A percentile compares a stretch with the other conserved stretches of the same genome.
Evolutionary conservation across 2,888 invertebrate genomes (phyloP).

Genomic region (Tachina grossa): DNA sequence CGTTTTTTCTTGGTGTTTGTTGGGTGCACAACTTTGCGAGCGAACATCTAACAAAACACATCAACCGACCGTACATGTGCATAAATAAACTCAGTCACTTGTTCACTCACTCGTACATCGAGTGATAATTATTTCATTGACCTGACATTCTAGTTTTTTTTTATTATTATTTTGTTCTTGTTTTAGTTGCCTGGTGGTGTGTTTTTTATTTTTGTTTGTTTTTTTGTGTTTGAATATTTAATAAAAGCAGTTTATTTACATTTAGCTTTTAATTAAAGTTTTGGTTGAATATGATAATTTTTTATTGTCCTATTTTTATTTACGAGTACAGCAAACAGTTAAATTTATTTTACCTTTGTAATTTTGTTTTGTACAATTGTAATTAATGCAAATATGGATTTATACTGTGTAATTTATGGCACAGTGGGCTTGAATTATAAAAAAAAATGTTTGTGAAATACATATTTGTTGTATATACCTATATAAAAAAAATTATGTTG

Average conservation of each 20-base stretch:
- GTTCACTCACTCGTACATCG: not conserved
- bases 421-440: no score
- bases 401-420: not conserved
- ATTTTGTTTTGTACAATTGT: not conserved
- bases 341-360: not conserved
- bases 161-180: conserved; percentile 23
- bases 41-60: not conserved
- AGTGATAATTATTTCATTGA: conserved; percentile 49
- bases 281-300: conserved; percentile 37
- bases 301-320: conserved; percentile 26
- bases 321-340: not conserved
- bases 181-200: not conserved
- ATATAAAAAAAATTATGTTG: not conserved
- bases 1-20: not conserved
- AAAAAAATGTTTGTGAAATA: no score
- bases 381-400: not conserved
- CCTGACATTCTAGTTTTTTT: conserved; percentile 51
- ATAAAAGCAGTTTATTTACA: conserved; percentile 13
- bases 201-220: conserved; percentile 4
- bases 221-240: not conserved
- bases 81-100: conserved; percentile 17
- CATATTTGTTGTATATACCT: no score
- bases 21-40: not conserved
- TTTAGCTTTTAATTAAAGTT: conserved; percentile 38
- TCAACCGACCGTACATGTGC: conserved; percentile 2